These are phyloP conservation scores for Macrosteles quadrilineatus DNA, from an alignment of 1,140 invertebrate genomes.

Conservation along the genomic window DNA sequence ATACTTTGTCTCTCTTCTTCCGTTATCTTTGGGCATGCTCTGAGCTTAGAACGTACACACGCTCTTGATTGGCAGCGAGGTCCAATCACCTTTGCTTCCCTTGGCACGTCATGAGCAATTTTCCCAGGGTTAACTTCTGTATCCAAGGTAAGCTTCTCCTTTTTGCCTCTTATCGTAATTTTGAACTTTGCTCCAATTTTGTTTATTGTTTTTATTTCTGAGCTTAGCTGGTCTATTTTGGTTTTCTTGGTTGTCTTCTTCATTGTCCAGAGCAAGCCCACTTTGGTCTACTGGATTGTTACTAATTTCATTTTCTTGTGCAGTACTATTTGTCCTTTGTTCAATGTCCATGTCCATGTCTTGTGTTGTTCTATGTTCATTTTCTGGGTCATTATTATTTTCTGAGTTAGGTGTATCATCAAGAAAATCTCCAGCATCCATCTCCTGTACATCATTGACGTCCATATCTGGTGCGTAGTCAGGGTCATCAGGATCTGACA, in stretches of 20 bases:
- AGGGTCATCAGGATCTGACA: constrained; percentile 2
- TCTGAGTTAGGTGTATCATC: not conserved
- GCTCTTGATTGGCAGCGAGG: not conserved
- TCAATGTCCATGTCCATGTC: not conserved
- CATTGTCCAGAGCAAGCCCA: not conserved
- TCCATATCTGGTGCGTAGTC: not conserved
- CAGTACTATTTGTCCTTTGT: not conserved
- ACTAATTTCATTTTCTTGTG: not conserved
- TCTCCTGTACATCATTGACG: not conserved
- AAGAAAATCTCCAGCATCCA: not conserved
- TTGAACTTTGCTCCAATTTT: constrained; percentile 15
- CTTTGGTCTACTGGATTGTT: not conserved
- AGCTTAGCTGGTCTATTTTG: constrained; percentile 12
- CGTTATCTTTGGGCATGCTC: constrained; percentile 5
- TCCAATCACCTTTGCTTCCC: constrained; percentile 20
- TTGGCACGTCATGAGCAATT: constrained; percentile 20
- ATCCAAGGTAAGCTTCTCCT: constrained; percentile 27
- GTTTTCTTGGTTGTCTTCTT: not conserved
- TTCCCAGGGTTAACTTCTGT: constrained; percentile 22
- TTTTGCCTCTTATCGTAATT: constrained; percentile 19
- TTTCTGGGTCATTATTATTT: not conserved
- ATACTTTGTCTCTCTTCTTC: constrained; percentile 18
- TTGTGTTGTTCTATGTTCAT: no score
- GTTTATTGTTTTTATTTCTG: constrained; percentile 26
- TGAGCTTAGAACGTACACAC: constrained; percentile 20